A percentile compares a stretch with the other conserved stretches of the same genome.
Evolutionary conservation across 2,797 vertebrate species (phyloP).

Genomic region (Alcedo quadribrachys): DNA sequence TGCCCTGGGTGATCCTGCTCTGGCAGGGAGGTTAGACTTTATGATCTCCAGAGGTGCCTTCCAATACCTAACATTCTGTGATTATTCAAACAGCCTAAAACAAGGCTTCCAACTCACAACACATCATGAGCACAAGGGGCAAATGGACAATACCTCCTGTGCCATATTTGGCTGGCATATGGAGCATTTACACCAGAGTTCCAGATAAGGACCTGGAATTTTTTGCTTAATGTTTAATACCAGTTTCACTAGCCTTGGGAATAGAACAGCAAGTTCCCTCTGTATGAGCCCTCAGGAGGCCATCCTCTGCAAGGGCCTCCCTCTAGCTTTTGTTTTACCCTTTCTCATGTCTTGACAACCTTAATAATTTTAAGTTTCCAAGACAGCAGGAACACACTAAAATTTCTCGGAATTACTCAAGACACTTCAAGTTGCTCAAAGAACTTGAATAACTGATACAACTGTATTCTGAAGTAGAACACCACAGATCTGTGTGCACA

Average conservation of each 20-base stretch:
- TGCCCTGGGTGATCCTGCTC: no score
- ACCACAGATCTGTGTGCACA: rapidly evolving
- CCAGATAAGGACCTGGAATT: neutral
- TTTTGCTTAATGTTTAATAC: neutral
- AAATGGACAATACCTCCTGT: neutral
- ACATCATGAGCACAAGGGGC: rapidly evolving
- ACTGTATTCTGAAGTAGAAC: neutral
- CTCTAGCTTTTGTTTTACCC: neutral
- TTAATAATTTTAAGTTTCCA: neutral
- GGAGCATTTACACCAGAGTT: neutral
- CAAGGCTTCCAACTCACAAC: neutral
- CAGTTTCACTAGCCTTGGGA: neutral
- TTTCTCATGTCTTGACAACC: neutral
- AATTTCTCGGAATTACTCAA: neutral
- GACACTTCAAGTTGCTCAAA: neutral
- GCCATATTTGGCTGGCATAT: neutral
- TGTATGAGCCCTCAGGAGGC: neutral
- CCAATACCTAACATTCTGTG: no score
- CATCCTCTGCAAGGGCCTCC: neutral
- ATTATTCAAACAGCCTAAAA: neutral
- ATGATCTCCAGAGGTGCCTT: no score
- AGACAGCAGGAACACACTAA: neutral
- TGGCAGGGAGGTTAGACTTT: no score
- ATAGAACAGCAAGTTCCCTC: neutral
- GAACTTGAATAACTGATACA: neutral